These are phyloP conservation scores for Notodonta dromedarius DNA, from an alignment of 2,888 invertebrate genomes.

Conservation along the genomic window DNA sequence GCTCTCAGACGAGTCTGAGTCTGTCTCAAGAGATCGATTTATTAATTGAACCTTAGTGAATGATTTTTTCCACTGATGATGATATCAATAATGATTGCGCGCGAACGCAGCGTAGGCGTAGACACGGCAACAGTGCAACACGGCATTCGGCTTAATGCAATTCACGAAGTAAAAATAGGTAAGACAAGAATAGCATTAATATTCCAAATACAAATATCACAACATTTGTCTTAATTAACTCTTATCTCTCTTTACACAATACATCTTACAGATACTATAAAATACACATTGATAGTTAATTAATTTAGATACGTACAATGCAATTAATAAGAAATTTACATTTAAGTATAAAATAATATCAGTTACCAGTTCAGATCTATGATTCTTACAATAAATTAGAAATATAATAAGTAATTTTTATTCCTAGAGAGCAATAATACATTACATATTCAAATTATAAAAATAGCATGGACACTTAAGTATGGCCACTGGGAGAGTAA, in stretches of 20 bases:
- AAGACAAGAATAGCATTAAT: conserved; percentile 61
- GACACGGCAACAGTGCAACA: too few species aligned
- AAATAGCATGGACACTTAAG: conserved; percentile 65
- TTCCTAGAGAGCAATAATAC: conserved; percentile 53
- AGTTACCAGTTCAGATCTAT: conserved; percentile 38
- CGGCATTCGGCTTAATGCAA: too few species aligned
- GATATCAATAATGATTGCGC: too few species aligned
- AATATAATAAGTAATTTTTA: conserved; percentile 29
- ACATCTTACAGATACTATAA: conserved; percentile 58
- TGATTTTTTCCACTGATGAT: too few species aligned
- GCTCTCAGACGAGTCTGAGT: too few species aligned
- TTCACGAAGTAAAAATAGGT: too few species aligned
- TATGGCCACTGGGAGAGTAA: conserved; percentile 80
- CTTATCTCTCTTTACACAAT: conserved; percentile 77
- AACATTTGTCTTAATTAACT: conserved; percentile 78
- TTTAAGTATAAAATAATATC: conserved; percentile 42
- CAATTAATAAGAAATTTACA: conserved; percentile 62
- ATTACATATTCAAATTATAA: conserved; percentile 56
- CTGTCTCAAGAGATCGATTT: too few species aligned
- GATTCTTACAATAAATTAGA: conserved; percentile 9
- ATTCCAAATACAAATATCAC: conserved; percentile 85
- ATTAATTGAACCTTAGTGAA: too few species aligned
- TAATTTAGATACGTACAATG: conserved; percentile 63
- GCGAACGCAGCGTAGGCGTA: too few species aligned
- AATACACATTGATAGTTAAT: conserved; percentile 75